Evolutionary conservation across 2,113 vertebrate genomes (phyloP).

Genomic region (Motacilla tschutschensis): DNA sequence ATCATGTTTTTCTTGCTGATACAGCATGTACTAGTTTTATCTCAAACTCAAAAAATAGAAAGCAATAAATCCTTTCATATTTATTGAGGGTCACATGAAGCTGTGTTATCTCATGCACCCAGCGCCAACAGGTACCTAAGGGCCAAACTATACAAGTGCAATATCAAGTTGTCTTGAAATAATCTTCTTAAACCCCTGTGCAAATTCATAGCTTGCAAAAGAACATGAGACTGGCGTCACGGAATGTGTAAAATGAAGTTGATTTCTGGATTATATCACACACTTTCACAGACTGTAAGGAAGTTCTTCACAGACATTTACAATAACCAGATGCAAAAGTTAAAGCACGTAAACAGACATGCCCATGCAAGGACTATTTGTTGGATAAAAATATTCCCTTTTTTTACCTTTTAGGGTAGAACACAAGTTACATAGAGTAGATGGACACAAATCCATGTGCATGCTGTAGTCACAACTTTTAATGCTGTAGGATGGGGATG

Average conservation of each 20-base stretch:
- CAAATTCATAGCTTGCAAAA: neutral
- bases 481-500: neutral
- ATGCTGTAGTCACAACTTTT: neutral
- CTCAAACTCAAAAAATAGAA: neutral
- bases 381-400: neutral
- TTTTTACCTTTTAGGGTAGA: slow-evolving; percentile 51
- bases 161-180: neutral
- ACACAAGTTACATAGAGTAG: neutral
- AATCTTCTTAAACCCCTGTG: neutral
- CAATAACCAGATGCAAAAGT: slow-evolving; percentile 18
- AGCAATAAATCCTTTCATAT: neutral
- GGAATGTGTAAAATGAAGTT: neutral
- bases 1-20: neutral
- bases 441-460: neutral
- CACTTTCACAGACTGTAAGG: neutral
- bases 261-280: slow-evolving; percentile 48
- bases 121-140: neutral
- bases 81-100: neutral
- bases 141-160: neutral
- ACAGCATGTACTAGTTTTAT: neutral
- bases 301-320: slow-evolving; percentile 20
- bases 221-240: neutral
- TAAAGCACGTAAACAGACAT: neutral
- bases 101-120: neutral
- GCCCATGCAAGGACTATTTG: neutral